phyloP scores from a whole-genome alignment of 2,797 vertebrate genomes.

The Sebastes minor region DNA sequence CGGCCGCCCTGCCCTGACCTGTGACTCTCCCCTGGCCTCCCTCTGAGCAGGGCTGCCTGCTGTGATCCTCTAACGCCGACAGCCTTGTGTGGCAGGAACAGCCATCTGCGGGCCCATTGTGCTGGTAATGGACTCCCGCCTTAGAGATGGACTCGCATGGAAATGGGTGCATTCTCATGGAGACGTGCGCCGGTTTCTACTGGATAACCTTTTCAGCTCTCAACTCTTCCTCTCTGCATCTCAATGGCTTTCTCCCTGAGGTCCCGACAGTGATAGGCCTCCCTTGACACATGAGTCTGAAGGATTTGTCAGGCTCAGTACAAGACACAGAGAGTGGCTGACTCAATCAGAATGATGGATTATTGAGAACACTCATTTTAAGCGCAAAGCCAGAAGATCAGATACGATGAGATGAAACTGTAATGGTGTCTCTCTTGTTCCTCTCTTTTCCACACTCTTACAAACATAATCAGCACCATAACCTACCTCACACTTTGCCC shows the following conservation, averaged over 20 bases:
- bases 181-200: conserved; percentile 45
- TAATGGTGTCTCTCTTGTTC: neutral
- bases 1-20: conserved; percentile 38
- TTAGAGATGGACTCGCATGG: conserved; percentile 66
- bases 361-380: conserved; percentile 11
- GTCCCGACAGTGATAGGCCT: conserved; percentile 36
- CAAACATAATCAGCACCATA: neutral
- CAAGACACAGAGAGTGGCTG: conserved; percentile 13
- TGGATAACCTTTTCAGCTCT: conserved; percentile 51
- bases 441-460: conserved; percentile 4
- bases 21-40: conserved; percentile 36
- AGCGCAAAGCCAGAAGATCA: neutral
- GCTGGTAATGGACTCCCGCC: conserved; percentile 64
- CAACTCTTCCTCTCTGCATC: conserved; percentile 60
- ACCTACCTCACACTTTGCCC: neutral
- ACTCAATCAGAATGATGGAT: conserved; percentile 55
- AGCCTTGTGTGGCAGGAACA: conserved; percentile 47
- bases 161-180: conserved; percentile 71
- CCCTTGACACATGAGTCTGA: conserved; percentile 38
- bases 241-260: conserved; percentile 56
- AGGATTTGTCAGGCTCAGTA: conserved; percentile 42
- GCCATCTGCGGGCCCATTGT: conserved; percentile 72
- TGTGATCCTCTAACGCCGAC: conserved; percentile 42
- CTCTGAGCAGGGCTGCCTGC: conserved; percentile 47
- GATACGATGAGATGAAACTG: conserved; percentile 3